Conservation (phyloP, 2,113 vertebrate genomes). For the Circaetus cinerascens region DNA sequence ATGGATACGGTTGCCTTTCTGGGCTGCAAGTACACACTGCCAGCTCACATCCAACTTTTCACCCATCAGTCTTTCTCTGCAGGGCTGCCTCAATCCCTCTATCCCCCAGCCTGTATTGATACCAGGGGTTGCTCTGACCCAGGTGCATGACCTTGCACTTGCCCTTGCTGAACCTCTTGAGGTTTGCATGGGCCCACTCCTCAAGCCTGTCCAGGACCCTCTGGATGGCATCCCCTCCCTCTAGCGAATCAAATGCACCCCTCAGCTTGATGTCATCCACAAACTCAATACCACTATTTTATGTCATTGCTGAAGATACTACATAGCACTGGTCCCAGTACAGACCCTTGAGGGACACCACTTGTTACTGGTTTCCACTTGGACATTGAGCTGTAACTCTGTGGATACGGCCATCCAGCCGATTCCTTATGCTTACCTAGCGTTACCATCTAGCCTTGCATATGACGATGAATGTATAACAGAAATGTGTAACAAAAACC, state of each 20-base stretch:
- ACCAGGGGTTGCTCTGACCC: fast-evolving
- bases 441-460: neutral
- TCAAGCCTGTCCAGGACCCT: neutral
- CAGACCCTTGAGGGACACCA: neutral
- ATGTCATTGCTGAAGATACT: neutral
- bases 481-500: neutral
- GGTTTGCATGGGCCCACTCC: no score
- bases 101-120: no score
- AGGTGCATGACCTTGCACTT: neutral
- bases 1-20: neutral
- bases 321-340: neutral
- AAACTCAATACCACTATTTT: neutral
- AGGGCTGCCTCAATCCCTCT: neutral
- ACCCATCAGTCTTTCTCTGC: neutral
- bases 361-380: neutral
- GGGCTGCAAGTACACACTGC: fast-evolving
- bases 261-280: neutral
- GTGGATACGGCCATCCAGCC: neutral
- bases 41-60: neutral
- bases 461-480: neutral
- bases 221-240: neutral
- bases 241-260: neutral
- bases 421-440: neutral
- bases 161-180: neutral
- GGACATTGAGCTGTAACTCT: no score